Percentiles rank a stretch among this genome's conserved stretches.
phyloP scores from a whole-genome alignment of 2,113 vertebrate genomes.

The Connochaetes taurinus region DNA sequence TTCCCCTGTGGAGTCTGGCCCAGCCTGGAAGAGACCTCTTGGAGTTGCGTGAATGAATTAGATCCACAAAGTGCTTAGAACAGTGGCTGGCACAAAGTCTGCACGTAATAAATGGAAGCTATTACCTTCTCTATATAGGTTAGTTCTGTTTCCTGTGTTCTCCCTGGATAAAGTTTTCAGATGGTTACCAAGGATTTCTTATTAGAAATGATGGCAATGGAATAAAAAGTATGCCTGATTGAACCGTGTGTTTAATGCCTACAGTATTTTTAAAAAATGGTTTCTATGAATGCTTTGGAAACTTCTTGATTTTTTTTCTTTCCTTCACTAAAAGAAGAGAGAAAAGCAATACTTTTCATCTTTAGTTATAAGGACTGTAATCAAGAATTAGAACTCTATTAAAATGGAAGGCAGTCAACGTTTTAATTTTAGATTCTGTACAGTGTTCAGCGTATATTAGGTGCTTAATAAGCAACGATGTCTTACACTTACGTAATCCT shows the following conservation, averaged over 20 bases:
- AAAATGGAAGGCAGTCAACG: neutral
- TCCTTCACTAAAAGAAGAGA: neutral
- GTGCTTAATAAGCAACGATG: neutral
- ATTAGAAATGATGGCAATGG: neutral
- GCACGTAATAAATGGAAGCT: constrained; percentile 26
- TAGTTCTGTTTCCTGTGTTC: neutral
- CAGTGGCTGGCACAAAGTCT: constrained; percentile 13
- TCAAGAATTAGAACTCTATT: neutral
- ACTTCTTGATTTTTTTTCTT: neutral
- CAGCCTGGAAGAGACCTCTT: neutral
- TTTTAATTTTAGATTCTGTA: neutral
- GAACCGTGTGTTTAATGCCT: neutral
- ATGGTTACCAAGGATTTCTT: neutral
- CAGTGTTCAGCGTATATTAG: neutral
- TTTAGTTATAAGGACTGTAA: neutral
- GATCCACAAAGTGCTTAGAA: neutral
- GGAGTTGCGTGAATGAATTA: neutral
- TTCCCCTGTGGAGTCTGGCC: neutral
- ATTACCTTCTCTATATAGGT: neutral
- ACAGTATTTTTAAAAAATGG: neutral
- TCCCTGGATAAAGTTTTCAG: neutral
- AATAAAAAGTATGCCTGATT: neutral
- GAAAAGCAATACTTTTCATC: neutral
- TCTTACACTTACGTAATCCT: neutral
- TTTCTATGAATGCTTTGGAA: neutral